Evolutionary conservation across 2,113 vertebrate species (phyloP).

Genomic region (Platysternon megacephalum): DNA sequence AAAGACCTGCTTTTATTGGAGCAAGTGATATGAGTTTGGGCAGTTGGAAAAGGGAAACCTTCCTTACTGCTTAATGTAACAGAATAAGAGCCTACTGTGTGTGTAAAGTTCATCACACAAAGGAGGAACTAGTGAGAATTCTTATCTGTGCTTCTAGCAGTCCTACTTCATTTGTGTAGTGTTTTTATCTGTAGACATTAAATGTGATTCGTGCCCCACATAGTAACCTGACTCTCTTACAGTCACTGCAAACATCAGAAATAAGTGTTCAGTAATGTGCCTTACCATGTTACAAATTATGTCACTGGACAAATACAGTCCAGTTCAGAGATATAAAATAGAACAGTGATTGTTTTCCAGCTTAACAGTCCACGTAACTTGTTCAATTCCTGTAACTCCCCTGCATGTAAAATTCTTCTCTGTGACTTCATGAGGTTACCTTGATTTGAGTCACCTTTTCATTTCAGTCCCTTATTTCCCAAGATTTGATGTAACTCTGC

Average conservation of each 20-base stretch:
- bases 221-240: neutral
- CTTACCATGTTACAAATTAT: neutral
- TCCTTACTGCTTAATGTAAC: neutral
- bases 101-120: neutral
- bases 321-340: neutral
- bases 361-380: neutral
- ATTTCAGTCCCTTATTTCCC: neutral
- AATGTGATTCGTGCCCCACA: neutral
- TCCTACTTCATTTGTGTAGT: neutral
- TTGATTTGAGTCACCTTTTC: neutral
- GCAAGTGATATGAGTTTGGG: neutral
- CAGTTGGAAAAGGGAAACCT: neutral
- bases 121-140: neutral
- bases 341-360: neutral
- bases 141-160: neutral
- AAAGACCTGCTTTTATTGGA: neutral
- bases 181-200: neutral
- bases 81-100: neutral
- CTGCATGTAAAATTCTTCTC: neutral
- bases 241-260: neutral
- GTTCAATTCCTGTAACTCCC: neutral
- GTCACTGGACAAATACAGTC: neutral
- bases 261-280: neutral
- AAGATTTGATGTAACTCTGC: neutral
- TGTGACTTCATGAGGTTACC: neutral